Evolutionary conservation across 2,888 invertebrate genomes (phyloP).

Genomic region (Aleiodes leptofemur): DNA sequence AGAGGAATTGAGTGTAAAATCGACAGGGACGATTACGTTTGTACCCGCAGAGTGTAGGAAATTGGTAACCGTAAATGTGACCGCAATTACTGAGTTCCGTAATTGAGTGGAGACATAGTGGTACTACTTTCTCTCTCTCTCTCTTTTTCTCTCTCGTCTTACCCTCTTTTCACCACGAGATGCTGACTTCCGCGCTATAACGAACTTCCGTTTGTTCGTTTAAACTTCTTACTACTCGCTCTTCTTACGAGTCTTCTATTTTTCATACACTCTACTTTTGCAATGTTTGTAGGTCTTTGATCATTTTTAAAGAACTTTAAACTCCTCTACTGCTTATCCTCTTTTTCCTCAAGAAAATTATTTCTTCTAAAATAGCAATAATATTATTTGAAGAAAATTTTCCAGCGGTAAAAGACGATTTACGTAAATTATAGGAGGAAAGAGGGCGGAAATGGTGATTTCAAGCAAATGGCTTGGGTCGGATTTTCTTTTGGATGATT

Average conservation of each 20-base stretch:
- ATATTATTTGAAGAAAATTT: no score
- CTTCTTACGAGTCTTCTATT: constrained; percentile 2
- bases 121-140: not conserved
- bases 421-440: no score
- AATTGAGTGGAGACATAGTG: constrained; percentile 52
- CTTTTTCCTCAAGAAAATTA: no score
- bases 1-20: not conserved
- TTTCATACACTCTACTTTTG: not conserved
- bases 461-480: no score
- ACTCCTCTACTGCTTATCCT: no score
- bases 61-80: constrained; percentile 55
- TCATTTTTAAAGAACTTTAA: no score
- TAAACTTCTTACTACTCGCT: constrained; percentile 39
- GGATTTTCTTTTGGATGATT: no score
- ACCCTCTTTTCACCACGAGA: constrained; percentile 27
- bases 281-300: not conserved
- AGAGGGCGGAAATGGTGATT: no score
- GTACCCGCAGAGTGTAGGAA: constrained; percentile 39
- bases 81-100: constrained; percentile 60
- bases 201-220: constrained; percentile 59
- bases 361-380: no score
- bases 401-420: no score
- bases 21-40: constrained; percentile 7
- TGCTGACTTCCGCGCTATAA: constrained; percentile 59
- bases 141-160: not conserved